A percentile compares a stretch with the other conserved stretches of the same genome.
These are phyloP conservation scores for Orchesellides sinensis DNA, from an alignment of 2,888 invertebrate genomes.

Conservation along the genomic window DNA sequence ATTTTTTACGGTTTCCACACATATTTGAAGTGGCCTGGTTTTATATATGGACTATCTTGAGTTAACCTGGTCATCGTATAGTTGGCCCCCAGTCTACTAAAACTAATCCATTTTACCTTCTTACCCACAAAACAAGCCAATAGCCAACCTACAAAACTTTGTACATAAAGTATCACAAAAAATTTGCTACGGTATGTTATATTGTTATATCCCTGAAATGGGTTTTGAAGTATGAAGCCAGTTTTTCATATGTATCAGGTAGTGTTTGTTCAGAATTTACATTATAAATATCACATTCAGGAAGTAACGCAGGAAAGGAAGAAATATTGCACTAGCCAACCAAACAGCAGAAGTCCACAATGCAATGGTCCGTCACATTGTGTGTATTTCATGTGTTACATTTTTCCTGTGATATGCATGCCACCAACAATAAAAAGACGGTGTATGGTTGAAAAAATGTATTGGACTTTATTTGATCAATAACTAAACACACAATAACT, in stretches of 20 bases:
- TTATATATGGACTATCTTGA: background rate
- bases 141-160: background rate
- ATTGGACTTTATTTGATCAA: slow-evolving; percentile 64
- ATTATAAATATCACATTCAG: slow-evolving; percentile 36
- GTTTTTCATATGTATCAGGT: background rate
- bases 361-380: slow-evolving; percentile 6
- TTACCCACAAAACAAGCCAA: slow-evolving; percentile 7
- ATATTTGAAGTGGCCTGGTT: background rate
- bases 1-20: background rate
- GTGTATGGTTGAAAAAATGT: slow-evolving; percentile 23
- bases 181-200: no score
- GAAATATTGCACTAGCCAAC: slow-evolving; percentile 12
- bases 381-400: slow-evolving; percentile 11
- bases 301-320: slow-evolving; percentile 40
- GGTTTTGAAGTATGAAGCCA: background rate
- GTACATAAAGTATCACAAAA: no score
- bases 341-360: slow-evolving; percentile 12
- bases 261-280: background rate
- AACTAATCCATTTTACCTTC: slow-evolving; percentile 33
- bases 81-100: slow-evolving; percentile 12
- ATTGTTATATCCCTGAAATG: no score
- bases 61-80: background rate
- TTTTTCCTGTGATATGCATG: background rate
- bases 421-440: background rate
- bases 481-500: slow-evolving; percentile 63